Percentiles rank a stretch among this genome's conserved stretches.
These are phyloP conservation scores for Drosophila phalerata DNA, from an alignment of 2,888 invertebrate species.

Conservation along the genomic window DNA sequence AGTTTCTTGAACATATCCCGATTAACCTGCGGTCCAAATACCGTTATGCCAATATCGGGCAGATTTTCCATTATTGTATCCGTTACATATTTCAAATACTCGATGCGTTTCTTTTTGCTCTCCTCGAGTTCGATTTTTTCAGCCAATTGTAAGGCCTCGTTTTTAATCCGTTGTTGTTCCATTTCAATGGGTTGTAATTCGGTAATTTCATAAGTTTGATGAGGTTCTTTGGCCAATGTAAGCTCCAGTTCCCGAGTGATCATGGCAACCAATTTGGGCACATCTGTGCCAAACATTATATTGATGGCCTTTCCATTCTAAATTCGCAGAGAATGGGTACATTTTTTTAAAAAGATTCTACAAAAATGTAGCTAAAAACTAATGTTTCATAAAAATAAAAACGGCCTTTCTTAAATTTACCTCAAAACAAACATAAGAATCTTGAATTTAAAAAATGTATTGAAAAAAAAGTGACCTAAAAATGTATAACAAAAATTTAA, in stretches of 20 bases:
- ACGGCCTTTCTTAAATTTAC: too few relatives aligned
- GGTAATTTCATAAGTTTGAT: conserved; percentile 84
- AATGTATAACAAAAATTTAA: background rate
- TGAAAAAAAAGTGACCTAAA: too few relatives aligned
- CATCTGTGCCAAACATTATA: conserved; percentile 94
- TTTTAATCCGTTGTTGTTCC: conserved; percentile 82
- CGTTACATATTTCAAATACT: conserved; percentile 83
- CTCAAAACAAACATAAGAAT: background rate
- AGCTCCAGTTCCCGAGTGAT: conserved; percentile 91
- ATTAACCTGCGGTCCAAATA: conserved; percentile 85
- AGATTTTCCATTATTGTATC: conserved; percentile 83
- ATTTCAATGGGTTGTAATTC: conserved; percentile 86
- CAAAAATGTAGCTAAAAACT: too few relatives aligned
- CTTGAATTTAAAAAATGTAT: background rate
- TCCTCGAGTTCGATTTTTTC: conserved; percentile 79
- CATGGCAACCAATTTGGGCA: conserved; percentile 90
- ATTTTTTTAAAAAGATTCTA: too few relatives aligned
- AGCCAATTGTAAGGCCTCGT: conserved; percentile 71
- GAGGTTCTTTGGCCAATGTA: conserved; percentile 80
- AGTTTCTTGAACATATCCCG: conserved; percentile 85
- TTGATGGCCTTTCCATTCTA: conserved; percentile 91
- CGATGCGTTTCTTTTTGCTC: conserved; percentile 72
- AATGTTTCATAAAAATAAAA: too few relatives aligned
- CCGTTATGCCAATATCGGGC: conserved; percentile 83
- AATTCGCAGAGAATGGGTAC: too few relatives aligned